Evolutionary conservation across 2,113 vertebrate species (phyloP).

Genomic region (Apus apus): DNA sequence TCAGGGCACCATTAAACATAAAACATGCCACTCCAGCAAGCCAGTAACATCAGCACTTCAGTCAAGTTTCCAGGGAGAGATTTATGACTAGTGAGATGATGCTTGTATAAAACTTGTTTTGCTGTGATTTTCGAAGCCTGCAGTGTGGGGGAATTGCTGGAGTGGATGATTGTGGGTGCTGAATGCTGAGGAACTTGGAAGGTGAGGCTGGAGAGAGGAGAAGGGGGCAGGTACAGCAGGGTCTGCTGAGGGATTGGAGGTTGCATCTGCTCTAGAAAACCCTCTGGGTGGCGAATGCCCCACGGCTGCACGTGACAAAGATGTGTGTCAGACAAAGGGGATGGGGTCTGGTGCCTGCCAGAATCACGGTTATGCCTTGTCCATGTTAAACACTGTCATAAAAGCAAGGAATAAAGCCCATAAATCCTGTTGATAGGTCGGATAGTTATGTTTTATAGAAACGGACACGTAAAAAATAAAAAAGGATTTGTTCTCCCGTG

Average conservation of each 20-base stretch:
- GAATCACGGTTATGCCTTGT: background rate
- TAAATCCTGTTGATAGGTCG: background rate
- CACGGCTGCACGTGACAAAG: fast-evolving
- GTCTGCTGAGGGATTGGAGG: background rate
- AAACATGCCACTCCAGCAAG: background rate
- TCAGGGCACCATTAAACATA: background rate
- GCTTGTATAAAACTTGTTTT: background rate
- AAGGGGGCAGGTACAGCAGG: background rate
- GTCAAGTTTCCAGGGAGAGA: constrained; percentile 17
- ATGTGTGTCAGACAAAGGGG: background rate
- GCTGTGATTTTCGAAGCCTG: constrained; percentile 10
- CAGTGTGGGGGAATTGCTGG: background rate
- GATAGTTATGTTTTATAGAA: constrained; percentile 6
- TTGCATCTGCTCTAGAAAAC: background rate
- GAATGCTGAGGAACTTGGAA: background rate
- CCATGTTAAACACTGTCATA: background rate
- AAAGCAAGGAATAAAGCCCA: background rate
- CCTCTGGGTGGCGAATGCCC: background rate
- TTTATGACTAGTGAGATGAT: constrained; percentile 39
- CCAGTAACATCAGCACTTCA: constrained; percentile 31
- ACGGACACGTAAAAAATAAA: background rate
- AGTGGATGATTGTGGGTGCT: background rate
- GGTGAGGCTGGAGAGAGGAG: background rate
- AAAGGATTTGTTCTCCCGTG: background rate
- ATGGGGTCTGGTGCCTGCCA: background rate